Percentiles rank a stretch among this genome's conserved stretches.
Conservation (phyloP, 2,888 invertebrate species). For the Pyrocoelia pectoralis region DNA sequence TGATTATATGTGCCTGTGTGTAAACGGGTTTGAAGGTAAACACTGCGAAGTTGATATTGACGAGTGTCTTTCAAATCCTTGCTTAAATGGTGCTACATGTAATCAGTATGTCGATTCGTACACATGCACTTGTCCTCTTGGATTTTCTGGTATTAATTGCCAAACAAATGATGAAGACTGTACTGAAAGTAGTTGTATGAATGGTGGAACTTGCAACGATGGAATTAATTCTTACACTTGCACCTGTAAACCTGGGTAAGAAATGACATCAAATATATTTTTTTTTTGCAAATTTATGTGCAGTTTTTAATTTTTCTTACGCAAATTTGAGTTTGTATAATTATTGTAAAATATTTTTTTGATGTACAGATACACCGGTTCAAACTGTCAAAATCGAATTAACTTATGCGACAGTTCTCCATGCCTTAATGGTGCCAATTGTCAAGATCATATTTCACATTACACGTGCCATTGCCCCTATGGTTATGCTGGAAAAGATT, state of each 20-base stretch:
- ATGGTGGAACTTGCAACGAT: conserved; percentile 90
- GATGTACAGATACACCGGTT: conserved; percentile 77
- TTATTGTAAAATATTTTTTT: too few species aligned
- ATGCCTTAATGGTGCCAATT: conserved; percentile 90
- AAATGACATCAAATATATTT: too few species aligned
- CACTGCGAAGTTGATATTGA: conserved; percentile 91
- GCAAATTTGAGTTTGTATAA: too few species aligned
- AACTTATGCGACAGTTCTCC: conserved; percentile 94
- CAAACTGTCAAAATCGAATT: conserved; percentile 92
- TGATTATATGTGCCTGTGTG: conserved; percentile 89
- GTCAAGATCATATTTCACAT: conserved; percentile 84
- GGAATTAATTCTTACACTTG: conserved; percentile 95
- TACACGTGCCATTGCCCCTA: conserved; percentile 92
- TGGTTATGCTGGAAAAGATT: conserved; percentile 88
- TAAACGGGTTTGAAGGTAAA: conserved; percentile 90
- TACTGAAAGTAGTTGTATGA: conserved; percentile 91
- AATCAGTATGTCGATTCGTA: conserved; percentile 95
- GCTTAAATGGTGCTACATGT: conserved; percentile 92
- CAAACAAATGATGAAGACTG: conserved; percentile 95
- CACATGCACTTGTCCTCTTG: conserved; percentile 88
- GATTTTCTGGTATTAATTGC: conserved; percentile 94
- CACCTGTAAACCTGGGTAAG: conserved; percentile 82
- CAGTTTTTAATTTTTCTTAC: too few species aligned
- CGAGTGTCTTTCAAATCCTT: conserved; percentile 88
- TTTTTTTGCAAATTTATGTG: conserved; percentile 28